A percentile compares a stretch with the other conserved stretches of the same genome.
These are phyloP conservation scores for Leptinotarsa tumamoca DNA, from an alignment of 2,888 invertebrate genomes.

Conservation along the genomic window DNA sequence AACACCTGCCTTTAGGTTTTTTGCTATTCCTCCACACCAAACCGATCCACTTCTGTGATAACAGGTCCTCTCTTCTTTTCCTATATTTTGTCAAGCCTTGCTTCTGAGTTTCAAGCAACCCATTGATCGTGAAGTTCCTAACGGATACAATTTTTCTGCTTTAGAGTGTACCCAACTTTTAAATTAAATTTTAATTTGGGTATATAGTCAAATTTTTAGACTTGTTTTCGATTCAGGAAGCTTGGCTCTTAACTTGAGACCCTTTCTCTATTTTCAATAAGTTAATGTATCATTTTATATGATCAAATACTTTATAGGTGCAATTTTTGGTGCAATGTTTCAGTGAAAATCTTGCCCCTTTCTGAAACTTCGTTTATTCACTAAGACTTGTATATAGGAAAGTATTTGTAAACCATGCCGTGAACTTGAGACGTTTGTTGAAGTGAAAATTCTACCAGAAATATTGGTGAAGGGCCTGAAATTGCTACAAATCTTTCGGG, in stretches of 20 bases:
- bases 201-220: not conserved
- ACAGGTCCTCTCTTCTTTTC: not conserved
- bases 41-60: conserved; percentile 2
- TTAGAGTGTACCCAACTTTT: not conserved
- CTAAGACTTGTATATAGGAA: not conserved
- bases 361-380: not conserved
- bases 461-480: too few species aligned
- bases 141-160: not conserved
- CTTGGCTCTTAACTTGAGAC: not conserved
- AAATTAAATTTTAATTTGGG: not conserved
- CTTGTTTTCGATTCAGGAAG: not conserved
- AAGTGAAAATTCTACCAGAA: too few species aligned
- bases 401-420: not conserved
- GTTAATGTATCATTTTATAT: not conserved
- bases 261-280: not conserved
- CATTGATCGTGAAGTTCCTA: too few species aligned
- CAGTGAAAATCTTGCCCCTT: not conserved
- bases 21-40: not conserved
- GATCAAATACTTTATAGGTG: not conserved
- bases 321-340: conserved; percentile 4
- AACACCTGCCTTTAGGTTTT: not conserved
- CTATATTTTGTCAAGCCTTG: not conserved
- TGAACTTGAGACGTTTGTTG: too few species aligned
- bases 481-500: too few species aligned
- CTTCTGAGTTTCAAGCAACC: not conserved